Evolutionary conservation across 2,113 vertebrate genomes (phyloP).

Genomic region (Solea solea): DNA sequence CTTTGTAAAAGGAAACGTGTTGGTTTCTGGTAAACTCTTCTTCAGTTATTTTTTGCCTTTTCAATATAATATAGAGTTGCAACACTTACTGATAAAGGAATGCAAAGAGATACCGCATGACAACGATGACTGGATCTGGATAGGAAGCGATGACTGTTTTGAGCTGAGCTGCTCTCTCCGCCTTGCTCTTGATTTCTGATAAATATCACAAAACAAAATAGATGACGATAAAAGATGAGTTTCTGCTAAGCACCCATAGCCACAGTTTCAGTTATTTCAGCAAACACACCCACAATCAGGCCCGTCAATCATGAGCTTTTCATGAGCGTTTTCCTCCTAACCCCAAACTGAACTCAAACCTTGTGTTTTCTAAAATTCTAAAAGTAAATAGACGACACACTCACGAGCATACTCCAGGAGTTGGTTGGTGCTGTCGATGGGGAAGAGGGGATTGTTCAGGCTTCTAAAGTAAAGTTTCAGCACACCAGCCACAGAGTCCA

Average conservation of each 20-base stretch:
- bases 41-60: background rate
- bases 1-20: background rate
- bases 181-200: constrained; percentile 80
- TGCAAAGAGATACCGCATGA: constrained; percentile 91
- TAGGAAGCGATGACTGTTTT: constrained; percentile 79
- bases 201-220: background rate
- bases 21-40: background rate
- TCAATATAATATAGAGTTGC: background rate
- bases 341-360: too few relatives aligned
- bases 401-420: constrained; percentile 85
- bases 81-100: constrained; percentile 91
- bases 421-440: constrained; percentile 79
- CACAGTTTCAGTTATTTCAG: background rate
- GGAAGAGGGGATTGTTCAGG: constrained; percentile 85
- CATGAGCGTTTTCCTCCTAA: too few relatives aligned
- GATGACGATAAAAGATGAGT: background rate
- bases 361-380: too few relatives aligned
- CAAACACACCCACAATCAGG: too few relatives aligned
- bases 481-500: constrained; percentile 89
- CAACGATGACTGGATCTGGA: constrained; percentile 77
- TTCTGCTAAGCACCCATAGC: background rate
- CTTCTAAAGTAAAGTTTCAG: constrained; percentile 89
- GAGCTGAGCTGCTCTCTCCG: constrained; percentile 76
- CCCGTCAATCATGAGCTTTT: too few relatives aligned
- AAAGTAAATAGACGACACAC: constrained; percentile 29